phyloP scores from a whole-genome alignment of 2,888 invertebrate species.

The Hirtodrosophila trivittata region DNA sequence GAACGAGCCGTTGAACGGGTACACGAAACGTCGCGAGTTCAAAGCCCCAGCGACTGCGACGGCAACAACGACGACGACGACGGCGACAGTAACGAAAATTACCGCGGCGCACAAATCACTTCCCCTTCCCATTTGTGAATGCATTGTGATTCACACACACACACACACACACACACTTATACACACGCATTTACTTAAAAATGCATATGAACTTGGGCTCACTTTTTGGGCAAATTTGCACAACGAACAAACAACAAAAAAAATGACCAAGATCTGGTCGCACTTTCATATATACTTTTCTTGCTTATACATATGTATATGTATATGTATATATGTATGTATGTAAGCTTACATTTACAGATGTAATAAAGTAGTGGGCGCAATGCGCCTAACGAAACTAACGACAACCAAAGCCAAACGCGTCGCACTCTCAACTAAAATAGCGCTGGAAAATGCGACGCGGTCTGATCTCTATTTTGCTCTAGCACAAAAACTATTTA shows the following conservation, averaged over 20 bases:
- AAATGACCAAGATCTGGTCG: too few species aligned
- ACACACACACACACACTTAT: constrained; percentile 1
- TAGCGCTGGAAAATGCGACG: constrained; percentile 48
- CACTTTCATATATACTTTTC: not conserved
- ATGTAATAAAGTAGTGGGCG: not conserved
- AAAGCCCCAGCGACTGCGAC: constrained; percentile 44
- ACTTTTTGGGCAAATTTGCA: not conserved
- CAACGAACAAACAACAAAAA: too few species aligned
- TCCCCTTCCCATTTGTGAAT: constrained; percentile 46
- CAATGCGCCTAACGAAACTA: constrained; percentile 33
- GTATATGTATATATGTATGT: not conserved
- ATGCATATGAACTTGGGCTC: not conserved
- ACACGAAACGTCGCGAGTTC: constrained; percentile 45
- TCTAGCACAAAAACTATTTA: constrained; percentile 60
- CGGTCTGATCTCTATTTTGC: constrained; percentile 54
- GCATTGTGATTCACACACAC: constrained; percentile 15
- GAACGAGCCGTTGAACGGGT: constrained; percentile 40
- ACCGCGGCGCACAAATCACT: constrained; percentile 40
- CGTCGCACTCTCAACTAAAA: constrained; percentile 59
- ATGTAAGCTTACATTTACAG: too few species aligned
- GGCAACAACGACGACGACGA: constrained; percentile 20
- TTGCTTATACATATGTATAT: not conserved
- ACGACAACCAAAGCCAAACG: constrained; percentile 58
- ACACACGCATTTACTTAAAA: constrained; percentile 1
- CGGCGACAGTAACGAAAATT: constrained; percentile 25